Conservation (phyloP, 1,140 invertebrate species). For the Drepana arcuata region DNA sequence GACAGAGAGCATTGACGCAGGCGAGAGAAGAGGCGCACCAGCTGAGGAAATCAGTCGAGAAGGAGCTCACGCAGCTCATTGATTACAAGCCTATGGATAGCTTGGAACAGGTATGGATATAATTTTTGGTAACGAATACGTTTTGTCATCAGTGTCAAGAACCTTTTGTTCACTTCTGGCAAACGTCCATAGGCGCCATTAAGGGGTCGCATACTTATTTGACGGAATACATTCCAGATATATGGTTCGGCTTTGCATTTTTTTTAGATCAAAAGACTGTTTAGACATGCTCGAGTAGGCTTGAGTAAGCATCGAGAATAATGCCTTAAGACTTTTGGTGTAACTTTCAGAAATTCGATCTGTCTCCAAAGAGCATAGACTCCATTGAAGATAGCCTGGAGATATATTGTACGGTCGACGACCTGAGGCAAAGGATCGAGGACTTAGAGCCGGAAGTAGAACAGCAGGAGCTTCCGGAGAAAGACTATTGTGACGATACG, state of each 20-base stretch:
- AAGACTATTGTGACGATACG: conserved; percentile 32
- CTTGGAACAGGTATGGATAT: conserved; percentile 61
- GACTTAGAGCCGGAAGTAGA: conserved; percentile 56
- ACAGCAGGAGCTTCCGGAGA: too few relatives aligned
- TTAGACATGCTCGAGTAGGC: too few relatives aligned
- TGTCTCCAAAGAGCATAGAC: conserved; percentile 60
- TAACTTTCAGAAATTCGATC: conserved; percentile 59
- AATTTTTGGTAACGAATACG: too few relatives aligned
- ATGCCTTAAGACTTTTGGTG: conserved; percentile 4
- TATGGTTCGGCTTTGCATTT: too few relatives aligned
- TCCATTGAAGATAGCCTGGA: conserved; percentile 69
- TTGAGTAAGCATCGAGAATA: too few relatives aligned
- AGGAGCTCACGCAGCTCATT: conserved; percentile 74
- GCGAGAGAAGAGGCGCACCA: conserved; percentile 76
- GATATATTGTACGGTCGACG: conserved; percentile 77
- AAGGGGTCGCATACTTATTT: not conserved
- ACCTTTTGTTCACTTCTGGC: too few relatives aligned
- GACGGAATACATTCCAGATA: too few relatives aligned
- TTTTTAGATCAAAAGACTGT: too few relatives aligned
- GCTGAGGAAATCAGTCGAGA: conserved; percentile 73
- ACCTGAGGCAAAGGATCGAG: conserved; percentile 71
- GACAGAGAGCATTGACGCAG: conserved; percentile 73
- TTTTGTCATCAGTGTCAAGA: too few relatives aligned
- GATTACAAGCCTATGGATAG: conserved; percentile 61
- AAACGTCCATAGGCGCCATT: too few relatives aligned